Percentiles rank a stretch among this genome's conserved stretches.
Evolutionary conservation across 2,113 vertebrate species (phyloP).

Genomic region (Aspidoscelis tigris): DNA sequence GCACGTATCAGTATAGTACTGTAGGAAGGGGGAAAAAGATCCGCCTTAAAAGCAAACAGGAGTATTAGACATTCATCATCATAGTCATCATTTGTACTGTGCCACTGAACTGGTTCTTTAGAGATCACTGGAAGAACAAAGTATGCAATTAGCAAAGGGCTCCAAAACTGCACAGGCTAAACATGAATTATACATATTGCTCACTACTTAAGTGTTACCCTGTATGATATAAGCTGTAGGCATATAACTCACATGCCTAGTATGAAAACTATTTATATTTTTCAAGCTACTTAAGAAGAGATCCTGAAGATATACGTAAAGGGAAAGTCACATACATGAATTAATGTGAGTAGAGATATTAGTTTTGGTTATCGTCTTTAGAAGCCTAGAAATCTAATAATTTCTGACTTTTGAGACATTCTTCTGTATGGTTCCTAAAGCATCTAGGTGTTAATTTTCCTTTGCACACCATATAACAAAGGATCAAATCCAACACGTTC

Average conservation of each 20-base stretch:
- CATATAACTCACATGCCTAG: slow-evolving; percentile 60
- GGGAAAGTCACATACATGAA: not conserved
- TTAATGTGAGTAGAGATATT: not conserved
- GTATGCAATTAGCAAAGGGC: not conserved
- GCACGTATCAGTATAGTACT: no score
- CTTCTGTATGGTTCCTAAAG: not conserved
- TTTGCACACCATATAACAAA: slow-evolving; percentile 8
- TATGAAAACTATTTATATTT: slow-evolving; percentile 56
- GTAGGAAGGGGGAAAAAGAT: not conserved
- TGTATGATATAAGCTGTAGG: slow-evolving; percentile 64
- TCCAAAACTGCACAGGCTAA: not conserved
- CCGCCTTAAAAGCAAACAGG: not conserved
- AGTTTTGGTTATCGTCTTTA: not conserved
- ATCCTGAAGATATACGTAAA: slow-evolving; percentile 28
- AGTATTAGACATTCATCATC: not conserved
- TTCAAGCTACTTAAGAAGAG: slow-evolving; percentile 21
- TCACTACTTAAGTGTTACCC: slow-evolving; percentile 47
- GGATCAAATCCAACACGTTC: slow-evolving; percentile 37
- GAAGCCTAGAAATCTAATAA: slow-evolving; percentile 32
- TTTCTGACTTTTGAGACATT: slow-evolving; percentile 33
- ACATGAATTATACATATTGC: not conserved
- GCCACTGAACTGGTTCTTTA: not conserved
- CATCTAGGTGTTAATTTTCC: slow-evolving; percentile 35
- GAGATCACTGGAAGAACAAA: not conserved
- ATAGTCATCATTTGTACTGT: not conserved